Conservation (phyloP, 2,888 invertebrate species). For the Neoascia interrupta region DNA sequence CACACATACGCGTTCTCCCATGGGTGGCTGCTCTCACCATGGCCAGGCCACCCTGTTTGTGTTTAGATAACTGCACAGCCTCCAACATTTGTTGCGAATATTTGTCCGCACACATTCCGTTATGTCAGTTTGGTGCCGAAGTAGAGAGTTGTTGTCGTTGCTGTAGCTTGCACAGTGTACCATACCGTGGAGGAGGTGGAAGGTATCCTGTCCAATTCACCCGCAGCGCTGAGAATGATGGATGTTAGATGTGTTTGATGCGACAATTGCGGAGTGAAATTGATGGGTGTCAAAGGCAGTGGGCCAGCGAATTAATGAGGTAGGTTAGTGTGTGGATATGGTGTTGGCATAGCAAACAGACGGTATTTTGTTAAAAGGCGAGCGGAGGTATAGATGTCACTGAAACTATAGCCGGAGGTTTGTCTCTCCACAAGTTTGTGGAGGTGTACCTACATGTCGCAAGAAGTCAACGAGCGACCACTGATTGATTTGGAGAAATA, state of each 20-base stretch:
- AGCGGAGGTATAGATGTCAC: no score
- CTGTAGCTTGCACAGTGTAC: not conserved
- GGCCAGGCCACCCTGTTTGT: conserved; percentile 57
- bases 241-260: conserved; percentile 40
- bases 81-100: conserved; percentile 62
- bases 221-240: conserved; percentile 13
- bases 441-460: no score
- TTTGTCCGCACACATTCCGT: conserved; percentile 51
- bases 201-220: not conserved
- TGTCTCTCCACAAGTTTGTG: no score
- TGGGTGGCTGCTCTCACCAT: conserved; percentile 21
- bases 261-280: conserved; percentile 46
- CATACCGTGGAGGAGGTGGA: not conserved
- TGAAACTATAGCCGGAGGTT: no score
- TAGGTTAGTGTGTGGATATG: no score
- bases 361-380: no score
- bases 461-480: no score
- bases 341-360: no score
- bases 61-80: conserved; percentile 54
- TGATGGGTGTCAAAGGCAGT: conserved; percentile 45
- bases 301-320: no score
- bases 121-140: conserved; percentile 30
- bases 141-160: conserved; percentile 14
- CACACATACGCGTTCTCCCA: conserved; percentile 2
- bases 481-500: no score